phyloP scores from a whole-genome alignment of 2,888 invertebrate species.

The Ormyrus pomaceus region DNA sequence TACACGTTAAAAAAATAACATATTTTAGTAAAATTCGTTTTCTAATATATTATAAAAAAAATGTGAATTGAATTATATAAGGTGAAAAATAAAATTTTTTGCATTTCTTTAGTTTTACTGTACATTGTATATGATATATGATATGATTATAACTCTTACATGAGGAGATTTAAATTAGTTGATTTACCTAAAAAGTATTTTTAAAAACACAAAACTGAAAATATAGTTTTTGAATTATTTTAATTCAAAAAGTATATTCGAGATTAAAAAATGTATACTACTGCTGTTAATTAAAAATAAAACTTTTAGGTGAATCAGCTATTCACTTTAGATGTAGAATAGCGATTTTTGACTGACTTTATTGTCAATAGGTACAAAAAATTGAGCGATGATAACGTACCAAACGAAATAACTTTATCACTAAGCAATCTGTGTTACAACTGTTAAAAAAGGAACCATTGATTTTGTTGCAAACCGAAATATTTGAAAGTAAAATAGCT shows the following conservation, averaged over 20 bases:
- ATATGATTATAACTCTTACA: constrained; percentile 25
- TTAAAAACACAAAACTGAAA: neutral
- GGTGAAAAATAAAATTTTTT: constrained; percentile 11
- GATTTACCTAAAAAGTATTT: constrained; percentile 13
- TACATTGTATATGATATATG: constrained; percentile 52
- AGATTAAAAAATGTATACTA: constrained; percentile 9
- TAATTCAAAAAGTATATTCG: neutral
- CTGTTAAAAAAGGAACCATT: constrained; percentile 32
- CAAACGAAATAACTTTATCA: constrained; percentile 35
- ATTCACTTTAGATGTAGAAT: neutral
- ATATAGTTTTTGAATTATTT: neutral
- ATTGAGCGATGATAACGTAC: constrained; percentile 12
- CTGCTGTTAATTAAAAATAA: constrained; percentile 14
- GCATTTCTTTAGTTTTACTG: constrained; percentile 51
- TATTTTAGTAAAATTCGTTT: constrained; percentile 38
- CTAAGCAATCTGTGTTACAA: constrained; percentile 31
- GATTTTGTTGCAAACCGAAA: constrained; percentile 39
- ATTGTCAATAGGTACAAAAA: constrained; percentile 16
- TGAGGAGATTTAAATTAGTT: constrained; percentile 15
- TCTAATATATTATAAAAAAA: constrained; percentile 33
- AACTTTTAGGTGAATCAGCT: constrained; percentile 29
- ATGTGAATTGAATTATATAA: constrained; percentile 3
- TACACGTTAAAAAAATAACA: constrained; percentile 21
- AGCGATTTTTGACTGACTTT: constrained; percentile 17
- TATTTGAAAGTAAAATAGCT: constrained; percentile 13